Evolutionary conservation across 2,797 vertebrate genomes (phyloP), one percentile per base, ranked within the genome.

Genomic region (Pseudotriccus pelzelni): DNA sequence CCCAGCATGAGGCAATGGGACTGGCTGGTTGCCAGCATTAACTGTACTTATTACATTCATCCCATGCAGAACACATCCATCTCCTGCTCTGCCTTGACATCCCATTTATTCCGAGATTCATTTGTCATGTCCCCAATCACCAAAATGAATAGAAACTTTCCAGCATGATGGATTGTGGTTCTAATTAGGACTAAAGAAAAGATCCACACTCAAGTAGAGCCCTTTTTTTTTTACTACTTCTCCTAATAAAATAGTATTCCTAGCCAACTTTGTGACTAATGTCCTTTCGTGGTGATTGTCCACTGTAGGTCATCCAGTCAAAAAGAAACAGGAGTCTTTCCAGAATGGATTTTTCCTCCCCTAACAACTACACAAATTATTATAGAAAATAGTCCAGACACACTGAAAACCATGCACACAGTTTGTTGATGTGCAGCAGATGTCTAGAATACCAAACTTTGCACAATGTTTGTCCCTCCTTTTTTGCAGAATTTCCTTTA

Each of bases 91-190:
- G 90, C 83, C 87, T 98, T 98, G 98, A 98, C 98, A 98, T 98
- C 97, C 98, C 97, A 98, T 98, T 99, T 99, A 98, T 99, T 98
- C 98, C 96, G 84, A 98, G 98, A 98, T 98, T 98, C 99, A 99
- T 99, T 99, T 99, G 98, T 99, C 98, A 99, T 98, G 98, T 98
- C 98, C 97, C 98, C 98, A 98, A 98, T 99, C 98, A 98, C 98
- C 96, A 97, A 97, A 98, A 98, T 99, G 98, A 99, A 99, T 98
- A 98, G 98, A 98, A 98, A 98, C 91, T 96, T 97, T 97, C 97
- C 97, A 97, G 97, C 94, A 97, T 99, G 98, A 99, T 99, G 98
- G 98, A 99, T 99, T 98, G 97, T 94, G 89, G 96, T 97, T 98
- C 98, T 99, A 98, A 99, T 99, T 99, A 98, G 98, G 98, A 98